Percentiles rank a stretch among this genome's conserved stretches.
These are phyloP conservation scores for Leptopilina syphax DNA, from an alignment of 2,888 invertebrate species.

Conservation along the genomic window DNA sequence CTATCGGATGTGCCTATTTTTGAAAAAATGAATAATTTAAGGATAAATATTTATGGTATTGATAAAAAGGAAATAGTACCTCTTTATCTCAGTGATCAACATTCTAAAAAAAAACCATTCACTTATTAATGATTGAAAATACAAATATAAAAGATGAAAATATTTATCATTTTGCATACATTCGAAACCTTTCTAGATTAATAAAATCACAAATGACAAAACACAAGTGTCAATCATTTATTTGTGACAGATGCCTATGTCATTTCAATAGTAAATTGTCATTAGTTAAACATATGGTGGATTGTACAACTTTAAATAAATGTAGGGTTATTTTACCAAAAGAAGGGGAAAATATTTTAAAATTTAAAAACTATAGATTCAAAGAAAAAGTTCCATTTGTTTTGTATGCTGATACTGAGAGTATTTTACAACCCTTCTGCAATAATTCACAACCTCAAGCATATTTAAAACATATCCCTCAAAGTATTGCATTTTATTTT, in stretches of 20 bases:
- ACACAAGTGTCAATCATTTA: too few species aligned
- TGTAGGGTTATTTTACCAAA: not conserved
- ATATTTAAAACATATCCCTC: not conserved
- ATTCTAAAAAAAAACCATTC: not conserved
- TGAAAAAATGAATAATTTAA: not conserved
- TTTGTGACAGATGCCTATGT: not conserved
- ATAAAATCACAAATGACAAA: too few species aligned
- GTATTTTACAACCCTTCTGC: constrained; percentile 26
- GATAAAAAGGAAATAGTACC: not conserved
- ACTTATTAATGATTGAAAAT: not conserved
- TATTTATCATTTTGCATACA: too few species aligned
- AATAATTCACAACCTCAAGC: not conserved
- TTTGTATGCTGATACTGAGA: constrained; percentile 49
- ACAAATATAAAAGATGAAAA: too few species aligned
- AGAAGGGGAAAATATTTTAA: not conserved
- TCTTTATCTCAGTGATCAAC: not conserved
- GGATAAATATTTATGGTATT: not conserved
- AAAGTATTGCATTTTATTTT: not conserved
- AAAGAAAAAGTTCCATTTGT: constrained; percentile 17
- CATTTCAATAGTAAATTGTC: not conserved
- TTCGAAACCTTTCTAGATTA: too few species aligned
- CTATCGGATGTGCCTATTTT: not conserved
- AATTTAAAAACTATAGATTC: constrained; percentile 22
- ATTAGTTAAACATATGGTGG: constrained; percentile 28
- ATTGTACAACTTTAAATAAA: constrained; percentile 33